These are phyloP conservation scores for Drosophila birchii DNA, from an alignment of 2,888 invertebrate species.

Conservation along the genomic window DNA sequence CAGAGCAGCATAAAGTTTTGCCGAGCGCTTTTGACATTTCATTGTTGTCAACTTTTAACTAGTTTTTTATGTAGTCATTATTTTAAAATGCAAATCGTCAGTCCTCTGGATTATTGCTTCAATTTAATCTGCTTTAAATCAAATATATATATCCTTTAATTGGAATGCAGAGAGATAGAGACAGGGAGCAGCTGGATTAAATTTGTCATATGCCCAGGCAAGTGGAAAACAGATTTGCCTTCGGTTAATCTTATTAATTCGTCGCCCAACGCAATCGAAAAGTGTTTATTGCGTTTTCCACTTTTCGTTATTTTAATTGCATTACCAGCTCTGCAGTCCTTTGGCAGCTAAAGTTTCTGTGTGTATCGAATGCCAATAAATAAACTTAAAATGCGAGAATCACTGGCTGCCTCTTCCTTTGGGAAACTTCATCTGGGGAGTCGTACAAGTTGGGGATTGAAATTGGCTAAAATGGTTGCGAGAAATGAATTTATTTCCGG, in stretches of 20 bases:
- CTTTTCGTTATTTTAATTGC: slow-evolving; percentile 64
- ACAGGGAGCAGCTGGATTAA: background rate
- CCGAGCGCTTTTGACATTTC: slow-evolving; percentile 66
- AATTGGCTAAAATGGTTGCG: slow-evolving; percentile 3
- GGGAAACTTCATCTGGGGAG: slow-evolving; percentile 2
- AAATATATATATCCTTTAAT: slow-evolving; percentile 46
- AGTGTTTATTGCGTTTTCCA: slow-evolving; percentile 58
- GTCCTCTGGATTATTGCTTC: slow-evolving; percentile 10
- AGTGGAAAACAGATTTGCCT: slow-evolving; percentile 30
- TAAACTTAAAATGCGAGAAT: slow-evolving; percentile 29
- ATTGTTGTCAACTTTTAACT: slow-evolving; percentile 80
- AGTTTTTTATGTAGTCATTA: slow-evolving; percentile 67
- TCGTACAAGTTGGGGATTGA: slow-evolving; percentile 1
- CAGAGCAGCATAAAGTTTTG: slow-evolving; percentile 50
- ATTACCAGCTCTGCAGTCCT: slow-evolving; percentile 36
- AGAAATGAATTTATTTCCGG: background rate
- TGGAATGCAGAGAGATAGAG: slow-evolving; percentile 17
- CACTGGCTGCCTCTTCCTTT: slow-evolving; percentile 6
- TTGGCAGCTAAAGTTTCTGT: slow-evolving; percentile 16
- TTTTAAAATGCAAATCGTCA: slow-evolving; percentile 62
- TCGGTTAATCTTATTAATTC: slow-evolving; percentile 65
- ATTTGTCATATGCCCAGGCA: slow-evolving; percentile 29
- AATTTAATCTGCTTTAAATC: slow-evolving; percentile 47
- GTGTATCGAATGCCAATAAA: slow-evolving; percentile 31
- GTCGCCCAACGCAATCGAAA: slow-evolving; percentile 49